Percentiles rank a stretch among this genome's conserved stretches.
phyloP scores from a whole-genome alignment of 1,140 invertebrate species.

The Helicoverpa zea region DNA sequence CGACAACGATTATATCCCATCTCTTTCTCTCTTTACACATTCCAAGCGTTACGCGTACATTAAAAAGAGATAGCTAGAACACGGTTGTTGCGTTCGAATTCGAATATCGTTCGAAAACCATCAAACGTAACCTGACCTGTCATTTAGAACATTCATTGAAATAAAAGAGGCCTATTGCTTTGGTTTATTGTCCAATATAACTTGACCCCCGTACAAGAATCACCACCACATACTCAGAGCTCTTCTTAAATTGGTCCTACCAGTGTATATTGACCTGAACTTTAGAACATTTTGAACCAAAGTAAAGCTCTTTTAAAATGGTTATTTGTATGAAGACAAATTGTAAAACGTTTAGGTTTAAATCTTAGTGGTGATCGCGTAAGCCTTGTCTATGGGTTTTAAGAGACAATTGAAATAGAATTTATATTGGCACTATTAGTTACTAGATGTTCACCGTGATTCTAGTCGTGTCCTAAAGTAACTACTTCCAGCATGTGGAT shows the following conservation, averaged over 20 bases:
- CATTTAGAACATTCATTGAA: slow-evolving; percentile 41
- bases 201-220: slow-evolving; percentile 19
- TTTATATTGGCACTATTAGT: too few species aligned
- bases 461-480: too few species aligned
- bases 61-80: slow-evolving; percentile 7
- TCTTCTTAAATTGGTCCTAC: background rate
- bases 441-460: too few species aligned
- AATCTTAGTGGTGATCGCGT: background rate
- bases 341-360: background rate
- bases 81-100: background rate
- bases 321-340: background rate
- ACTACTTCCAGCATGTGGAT: too few species aligned
- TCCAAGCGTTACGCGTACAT: background rate
- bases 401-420: too few species aligned
- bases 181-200: slow-evolving; percentile 50
- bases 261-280: slow-evolving; percentile 1
- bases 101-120: slow-evolving; percentile 30
- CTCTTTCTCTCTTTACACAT: slow-evolving; percentile 10
- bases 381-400: slow-evolving; percentile 2
- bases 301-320: background rate
- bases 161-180: slow-evolving; percentile 48
- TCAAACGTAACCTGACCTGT: slow-evolving; percentile 51
- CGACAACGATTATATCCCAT: slow-evolving; percentile 10
- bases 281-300: background rate
- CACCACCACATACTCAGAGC: background rate